Percentiles rank a stretch among this genome's conserved stretches.
Evolutionary conservation across 1,140 invertebrate genomes (phyloP).

Genomic region (Sycobia sp.): DNA sequence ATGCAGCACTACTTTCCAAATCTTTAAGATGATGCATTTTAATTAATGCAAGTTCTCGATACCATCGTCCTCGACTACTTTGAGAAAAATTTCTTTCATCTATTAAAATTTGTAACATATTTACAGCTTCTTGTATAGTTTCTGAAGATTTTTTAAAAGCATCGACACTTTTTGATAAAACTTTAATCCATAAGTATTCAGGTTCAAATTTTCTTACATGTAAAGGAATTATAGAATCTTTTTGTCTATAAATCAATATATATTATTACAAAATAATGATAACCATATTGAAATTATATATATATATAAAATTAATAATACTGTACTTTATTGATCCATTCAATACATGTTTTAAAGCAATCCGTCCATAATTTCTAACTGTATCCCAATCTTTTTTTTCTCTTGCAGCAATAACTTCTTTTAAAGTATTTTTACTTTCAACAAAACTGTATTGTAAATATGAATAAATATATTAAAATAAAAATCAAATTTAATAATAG

Average conservation of each 20-base stretch:
- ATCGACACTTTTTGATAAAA: slow-evolving; percentile 46
- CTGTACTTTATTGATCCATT: slow-evolving; percentile 9
- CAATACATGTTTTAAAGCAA: slow-evolving; percentile 32
- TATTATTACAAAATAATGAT: background rate
- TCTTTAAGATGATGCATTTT: slow-evolving; percentile 49
- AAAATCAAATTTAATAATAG: too few relatives aligned
- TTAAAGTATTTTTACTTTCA: slow-evolving; percentile 35
- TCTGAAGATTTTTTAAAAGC: slow-evolving; percentile 50
- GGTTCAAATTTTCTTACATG: slow-evolving; percentile 48
- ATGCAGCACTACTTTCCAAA: slow-evolving; percentile 37
- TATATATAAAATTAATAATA: slow-evolving; percentile 14
- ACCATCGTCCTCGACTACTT: slow-evolving; percentile 44
- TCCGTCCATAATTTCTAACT: slow-evolving; percentile 34
- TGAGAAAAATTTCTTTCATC: slow-evolving; percentile 40
- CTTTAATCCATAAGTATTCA: slow-evolving; percentile 49
- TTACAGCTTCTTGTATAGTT: slow-evolving; percentile 33
- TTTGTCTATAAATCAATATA: slow-evolving; percentile 31
- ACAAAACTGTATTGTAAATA: slow-evolving; percentile 35
- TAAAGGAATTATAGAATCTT: slow-evolving; percentile 39
- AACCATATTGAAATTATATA: background rate
- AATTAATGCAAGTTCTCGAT: slow-evolving; percentile 49
- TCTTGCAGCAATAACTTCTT: slow-evolving; percentile 20
- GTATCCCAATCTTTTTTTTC: slow-evolving; percentile 47
- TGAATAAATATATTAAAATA: too few relatives aligned
- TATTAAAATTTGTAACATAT: slow-evolving; percentile 44